Evolutionary conservation across 2,888 invertebrate genomes (phyloP).

Genomic region (Thecophora atra): DNA sequence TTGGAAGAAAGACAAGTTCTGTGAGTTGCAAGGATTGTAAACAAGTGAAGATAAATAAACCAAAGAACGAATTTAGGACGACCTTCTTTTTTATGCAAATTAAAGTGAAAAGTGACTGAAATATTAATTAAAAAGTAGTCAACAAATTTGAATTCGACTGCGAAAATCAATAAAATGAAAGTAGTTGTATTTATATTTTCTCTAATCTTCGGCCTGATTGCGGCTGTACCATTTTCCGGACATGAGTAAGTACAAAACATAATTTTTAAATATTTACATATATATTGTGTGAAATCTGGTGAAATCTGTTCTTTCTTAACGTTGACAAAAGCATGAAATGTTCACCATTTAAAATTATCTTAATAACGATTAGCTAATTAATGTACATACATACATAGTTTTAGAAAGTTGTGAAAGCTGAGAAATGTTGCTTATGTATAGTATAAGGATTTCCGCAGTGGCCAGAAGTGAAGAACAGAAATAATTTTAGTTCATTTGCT

Average conservation of each 20-base stretch:
- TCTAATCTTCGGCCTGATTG: constrained; percentile 32
- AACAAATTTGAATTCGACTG: not conserved
- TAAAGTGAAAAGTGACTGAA: constrained; percentile 26
- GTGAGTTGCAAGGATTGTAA: not conserved
- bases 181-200: constrained; percentile 34
- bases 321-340: no score
- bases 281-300: no score
- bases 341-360: no score
- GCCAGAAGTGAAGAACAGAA: no score
- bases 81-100: constrained; percentile 43
- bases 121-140: not conserved
- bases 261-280: not conserved
- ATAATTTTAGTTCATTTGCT: no score
- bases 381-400: no score
- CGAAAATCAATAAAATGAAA: constrained; percentile 23
- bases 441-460: no score
- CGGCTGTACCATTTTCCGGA: constrained; percentile 38
- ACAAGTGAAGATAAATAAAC: constrained; percentile 6
- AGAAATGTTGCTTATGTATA: no score
- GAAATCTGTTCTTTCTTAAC: no score
- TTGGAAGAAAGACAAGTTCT: constrained; percentile 42
- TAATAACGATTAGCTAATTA: no score
- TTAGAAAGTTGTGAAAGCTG: no score
- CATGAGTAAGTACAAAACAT: constrained; percentile 38
- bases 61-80: constrained; percentile 38